Conservation (phyloP, 37 sponge, comb jelly and placozoan genomes). For the Ephydatia muelleri region DNA sequence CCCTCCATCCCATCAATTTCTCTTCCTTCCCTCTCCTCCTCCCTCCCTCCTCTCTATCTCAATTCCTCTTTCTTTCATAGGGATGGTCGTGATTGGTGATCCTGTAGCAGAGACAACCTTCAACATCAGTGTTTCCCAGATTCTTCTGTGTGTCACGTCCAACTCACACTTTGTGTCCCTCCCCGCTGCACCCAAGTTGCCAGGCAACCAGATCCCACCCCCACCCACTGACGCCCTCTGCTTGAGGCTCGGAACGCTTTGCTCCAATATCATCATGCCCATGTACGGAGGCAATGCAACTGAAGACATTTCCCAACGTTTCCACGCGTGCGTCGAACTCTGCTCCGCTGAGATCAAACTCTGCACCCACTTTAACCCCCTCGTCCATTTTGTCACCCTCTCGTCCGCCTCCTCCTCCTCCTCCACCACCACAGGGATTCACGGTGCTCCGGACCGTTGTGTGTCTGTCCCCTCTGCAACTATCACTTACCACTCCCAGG, state of each 20-base stretch:
- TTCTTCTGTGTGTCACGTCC: conserved; percentile 1
- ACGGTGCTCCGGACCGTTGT: not conserved
- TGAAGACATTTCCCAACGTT: conserved; percentile 30
- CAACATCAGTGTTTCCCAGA: not conserved
- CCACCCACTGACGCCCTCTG: conserved; percentile 19
- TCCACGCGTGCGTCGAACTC: not conserved
- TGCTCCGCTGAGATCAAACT: not conserved
- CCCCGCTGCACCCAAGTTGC: not conserved
- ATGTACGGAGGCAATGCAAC: conserved; percentile 76
- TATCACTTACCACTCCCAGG: conserved; percentile 22
- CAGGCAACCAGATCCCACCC: not conserved
- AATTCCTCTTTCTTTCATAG: conserved; percentile 14
- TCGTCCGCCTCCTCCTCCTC: not conserved
- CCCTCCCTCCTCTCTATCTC: not conserved
- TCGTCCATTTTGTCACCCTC: not conserved
- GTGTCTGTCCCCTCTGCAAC: not conserved
- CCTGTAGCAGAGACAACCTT: conserved; percentile 57
- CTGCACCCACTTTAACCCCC: not conserved
- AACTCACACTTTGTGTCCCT: conserved; percentile 30
- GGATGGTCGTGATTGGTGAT: conserved; percentile 73
- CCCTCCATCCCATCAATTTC: not conserved
- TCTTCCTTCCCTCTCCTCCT: not conserved
- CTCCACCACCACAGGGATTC: not conserved
- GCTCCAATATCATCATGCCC: conserved; percentile 19
- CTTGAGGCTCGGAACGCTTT: not conserved